These are phyloP conservation scores for Heterochromis multidens DNA, from an alignment of 2,113 vertebrate genomes.

Conservation along the genomic window DNA sequence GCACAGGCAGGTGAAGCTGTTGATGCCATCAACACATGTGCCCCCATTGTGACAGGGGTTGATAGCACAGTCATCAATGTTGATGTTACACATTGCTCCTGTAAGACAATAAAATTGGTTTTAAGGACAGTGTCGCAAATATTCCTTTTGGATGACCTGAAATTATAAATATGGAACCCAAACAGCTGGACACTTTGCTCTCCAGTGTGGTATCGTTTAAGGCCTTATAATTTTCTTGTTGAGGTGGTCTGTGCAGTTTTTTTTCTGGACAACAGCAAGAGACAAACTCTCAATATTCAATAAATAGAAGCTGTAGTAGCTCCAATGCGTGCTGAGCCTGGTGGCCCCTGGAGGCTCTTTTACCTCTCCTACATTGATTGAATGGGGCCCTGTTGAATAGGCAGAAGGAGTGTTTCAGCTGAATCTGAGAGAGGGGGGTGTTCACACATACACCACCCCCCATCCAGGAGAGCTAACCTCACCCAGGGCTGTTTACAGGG, in stretches of 20 bases:
- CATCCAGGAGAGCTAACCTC: slow-evolving; percentile 45
- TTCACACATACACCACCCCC: slow-evolving; percentile 27
- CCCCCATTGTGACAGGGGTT: slow-evolving; percentile 91
- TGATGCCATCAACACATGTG: slow-evolving; percentile 86
- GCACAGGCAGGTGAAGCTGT: slow-evolving; percentile 87
- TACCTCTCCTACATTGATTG: slow-evolving; percentile 37
- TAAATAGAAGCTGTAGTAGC: slow-evolving; percentile 26
- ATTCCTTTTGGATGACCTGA: not conserved
- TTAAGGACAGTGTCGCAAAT: not conserved
- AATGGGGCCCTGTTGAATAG: slow-evolving; percentile 55
- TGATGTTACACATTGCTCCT: slow-evolving; percentile 91
- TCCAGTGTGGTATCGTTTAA: slow-evolving; percentile 24
- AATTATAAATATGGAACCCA: not conserved
- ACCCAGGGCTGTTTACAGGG: slow-evolving; percentile 62
- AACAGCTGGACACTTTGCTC: slow-evolving; percentile 15
- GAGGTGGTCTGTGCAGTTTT: slow-evolving; percentile 19
- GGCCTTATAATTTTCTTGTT: slow-evolving; percentile 14
- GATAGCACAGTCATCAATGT: slow-evolving; percentile 87
- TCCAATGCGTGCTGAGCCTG: slow-evolving; percentile 36
- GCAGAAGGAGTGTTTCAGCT: slow-evolving; percentile 51
- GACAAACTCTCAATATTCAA: slow-evolving; percentile 27
- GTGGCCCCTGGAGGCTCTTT: slow-evolving; percentile 51
- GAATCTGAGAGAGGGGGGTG: slow-evolving; percentile 39
- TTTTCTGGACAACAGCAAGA: slow-evolving; percentile 25
- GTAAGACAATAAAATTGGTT: slow-evolving; percentile 1